Evolutionary conservation across 2,113 vertebrate species (phyloP).

Genomic region (Pseudopipra pipra): DNA sequence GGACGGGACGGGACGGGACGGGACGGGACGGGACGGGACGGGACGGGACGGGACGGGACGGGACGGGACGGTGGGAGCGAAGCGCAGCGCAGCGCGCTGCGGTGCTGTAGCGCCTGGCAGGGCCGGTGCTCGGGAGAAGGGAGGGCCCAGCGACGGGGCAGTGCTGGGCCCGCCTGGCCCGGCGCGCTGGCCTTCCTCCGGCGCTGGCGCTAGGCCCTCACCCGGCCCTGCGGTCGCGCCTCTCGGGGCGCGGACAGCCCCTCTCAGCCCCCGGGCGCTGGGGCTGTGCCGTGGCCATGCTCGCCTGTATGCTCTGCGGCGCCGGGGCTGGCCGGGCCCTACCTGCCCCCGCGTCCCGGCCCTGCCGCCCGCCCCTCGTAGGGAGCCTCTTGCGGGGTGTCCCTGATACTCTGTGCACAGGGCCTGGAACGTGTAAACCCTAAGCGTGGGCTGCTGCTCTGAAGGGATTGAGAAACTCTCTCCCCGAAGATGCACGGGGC

Average conservation of each 20-base stretch:
- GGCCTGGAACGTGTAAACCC: accelerated
- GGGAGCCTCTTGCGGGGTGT: neutral
- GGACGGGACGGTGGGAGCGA: neutral
- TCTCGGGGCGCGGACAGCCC: neutral
- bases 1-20: neutral
- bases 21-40: neutral
- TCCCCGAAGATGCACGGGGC: accelerated
- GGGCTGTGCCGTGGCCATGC: no score
- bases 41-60: no score
- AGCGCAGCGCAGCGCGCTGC: neutral
- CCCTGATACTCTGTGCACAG: accelerated
- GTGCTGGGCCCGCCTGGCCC: no score
- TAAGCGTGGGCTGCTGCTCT: accelerated
- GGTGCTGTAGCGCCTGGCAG: no score
- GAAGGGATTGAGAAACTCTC: neutral
- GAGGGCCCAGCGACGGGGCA: neutral
- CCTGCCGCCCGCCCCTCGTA: accelerated
- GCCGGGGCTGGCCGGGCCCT: accelerated
- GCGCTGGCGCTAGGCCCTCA: neutral
- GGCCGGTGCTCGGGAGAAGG: neutral
- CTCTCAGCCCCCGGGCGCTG: neutral
- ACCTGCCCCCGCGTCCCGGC: accelerated
- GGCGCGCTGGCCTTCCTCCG: neutral
- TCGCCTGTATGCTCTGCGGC: neutral
- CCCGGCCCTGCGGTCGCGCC: neutral